phyloP scores from a whole-genome alignment of 2,797 vertebrate species.

The Melanotaenia trifasciata region DNA sequence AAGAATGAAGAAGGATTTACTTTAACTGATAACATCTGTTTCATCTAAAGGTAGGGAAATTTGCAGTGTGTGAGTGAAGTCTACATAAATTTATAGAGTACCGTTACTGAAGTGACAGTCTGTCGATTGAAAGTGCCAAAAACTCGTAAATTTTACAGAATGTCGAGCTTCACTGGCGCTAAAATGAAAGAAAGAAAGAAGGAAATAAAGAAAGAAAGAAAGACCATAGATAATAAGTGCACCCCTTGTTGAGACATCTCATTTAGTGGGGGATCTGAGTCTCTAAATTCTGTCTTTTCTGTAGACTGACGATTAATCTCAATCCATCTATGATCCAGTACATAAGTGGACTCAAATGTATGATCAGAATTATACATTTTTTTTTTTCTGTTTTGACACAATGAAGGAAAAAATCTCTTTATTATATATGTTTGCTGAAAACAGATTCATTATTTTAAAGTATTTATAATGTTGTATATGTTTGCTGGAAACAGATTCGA shows the following conservation, averaged over 20 bases:
- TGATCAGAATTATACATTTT: neutral
- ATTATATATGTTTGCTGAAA: neutral
- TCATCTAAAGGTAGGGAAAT: constrained; percentile 68
- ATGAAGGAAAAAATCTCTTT: neutral
- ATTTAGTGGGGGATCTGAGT: constrained; percentile 22
- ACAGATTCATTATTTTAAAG: neutral
- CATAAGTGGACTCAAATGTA: neutral
- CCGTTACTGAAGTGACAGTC: constrained; percentile 23
- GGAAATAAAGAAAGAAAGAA: constrained; percentile 14
- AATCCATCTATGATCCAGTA: neutral
- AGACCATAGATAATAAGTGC: constrained; percentile 37
- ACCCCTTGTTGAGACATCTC: constrained; percentile 7
- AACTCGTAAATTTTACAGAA: constrained; percentile 45
- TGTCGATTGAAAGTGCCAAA: constrained; percentile 16
- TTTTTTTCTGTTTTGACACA: neutral
- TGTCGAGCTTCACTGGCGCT: constrained; percentile 20
- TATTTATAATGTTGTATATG: neutral
- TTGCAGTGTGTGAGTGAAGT: constrained; percentile 30
- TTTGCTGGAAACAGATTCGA: neutral
- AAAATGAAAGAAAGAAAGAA: constrained; percentile 8
- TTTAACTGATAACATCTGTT: constrained; percentile 55
- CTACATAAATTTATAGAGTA: neutral
- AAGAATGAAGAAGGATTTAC: constrained; percentile 51
- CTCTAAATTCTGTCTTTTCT: constrained; percentile 20
- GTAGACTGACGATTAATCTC: constrained; percentile 5